Base-by-base conservation (phyloP, 2,113 vertebrate species). In the Dicaeum eximium region DNA sequence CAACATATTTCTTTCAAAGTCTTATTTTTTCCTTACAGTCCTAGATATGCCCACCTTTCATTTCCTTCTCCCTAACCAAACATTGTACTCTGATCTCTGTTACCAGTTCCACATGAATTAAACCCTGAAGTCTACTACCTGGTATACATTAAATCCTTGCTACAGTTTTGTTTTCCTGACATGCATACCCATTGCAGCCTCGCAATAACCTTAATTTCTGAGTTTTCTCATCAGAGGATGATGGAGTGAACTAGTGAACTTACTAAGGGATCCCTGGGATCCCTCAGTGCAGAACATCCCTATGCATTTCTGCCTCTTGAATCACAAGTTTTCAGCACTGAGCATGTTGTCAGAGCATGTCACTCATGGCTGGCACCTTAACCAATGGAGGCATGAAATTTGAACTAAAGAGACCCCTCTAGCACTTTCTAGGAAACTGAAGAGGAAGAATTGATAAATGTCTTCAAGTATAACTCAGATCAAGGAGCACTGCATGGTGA, bases 121-220 rank as follows among this genome's bases (percentile, higher is more conserved):
- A 84, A n/a, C 40, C 35, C n/a, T 45, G 9, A 40, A 82, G 47
- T 47, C 25, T 40, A 53, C 45, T 13, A 38, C 15, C 53, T 33
- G 40, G 5, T 18, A 53, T 2, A 17, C 53, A 42, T 9, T 11
- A 75, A 81, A 45, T 30, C 79, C 58, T 54, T 80, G 12, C 9
- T 13, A 42, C 1, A 1, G 23, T 42, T 88, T 60, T 53, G 57
- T 44, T 69, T 80, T 71, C 35, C 37, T 61, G 48, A 40, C 61
- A 71, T 0, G 0, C 0, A 0, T 28, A 80, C 20, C n/a, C 22
- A 88, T 1, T 3, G 1, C 48, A 90, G 58, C 44, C 35, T 65
- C 0, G 0, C 42, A 67, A n/a, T 11, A 77, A 51, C 9, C 15
- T 45, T 60, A 0, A 2, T 33, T 88, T 92, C 40, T 69, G 48